Percentiles rank a stretch among this genome's conserved stretches.
Evolutionary conservation across 2,797 vertebrate genomes (phyloP).

Genomic region (Triplophysa yarkandensis): DNA sequence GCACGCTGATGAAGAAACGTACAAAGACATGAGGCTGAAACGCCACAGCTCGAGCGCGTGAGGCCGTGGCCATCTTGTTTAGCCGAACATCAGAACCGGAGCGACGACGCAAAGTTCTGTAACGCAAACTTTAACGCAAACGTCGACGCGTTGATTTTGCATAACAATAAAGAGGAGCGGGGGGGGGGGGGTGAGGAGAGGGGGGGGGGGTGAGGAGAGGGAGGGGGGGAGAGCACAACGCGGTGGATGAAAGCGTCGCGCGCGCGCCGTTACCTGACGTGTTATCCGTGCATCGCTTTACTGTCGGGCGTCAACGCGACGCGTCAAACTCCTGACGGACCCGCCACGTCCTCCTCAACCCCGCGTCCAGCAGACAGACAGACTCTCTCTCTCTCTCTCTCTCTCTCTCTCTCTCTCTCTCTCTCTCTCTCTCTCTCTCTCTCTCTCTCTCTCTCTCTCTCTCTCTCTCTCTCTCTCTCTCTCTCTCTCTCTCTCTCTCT

Average conservation of each 20-base stretch:
- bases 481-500: slow-evolving; percentile 58
- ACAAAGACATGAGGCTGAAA: slow-evolving; percentile 69
- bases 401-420: slow-evolving; percentile 57
- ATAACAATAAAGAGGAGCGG: slow-evolving; percentile 17
- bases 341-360: slow-evolving; percentile 82
- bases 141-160: slow-evolving; percentile 19
- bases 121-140: slow-evolving; percentile 48
- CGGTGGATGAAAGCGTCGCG: slow-evolving; percentile 5
- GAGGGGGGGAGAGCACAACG: slow-evolving; percentile 6
- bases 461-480: slow-evolving; percentile 56
- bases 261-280: slow-evolving; percentile 69
- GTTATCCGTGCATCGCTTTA: slow-evolving; percentile 66
- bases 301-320: slow-evolving; percentile 55
- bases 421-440: slow-evolving; percentile 56
- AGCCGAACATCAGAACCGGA: slow-evolving; percentile 46
- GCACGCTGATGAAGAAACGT: slow-evolving; percentile 42
- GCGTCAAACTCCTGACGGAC: slow-evolving; percentile 68
- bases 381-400: slow-evolving; percentile 60
- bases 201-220: slow-evolving; percentile 41
- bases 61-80: slow-evolving; percentile 81
- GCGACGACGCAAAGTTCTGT: slow-evolving; percentile 47
- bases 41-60: slow-evolving; percentile 66
- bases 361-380: slow-evolving; percentile 64
- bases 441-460: slow-evolving; percentile 54
- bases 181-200: slow-evolving; percentile 37